Conservation (phyloP, 2,113 vertebrate species). For the Willisornis vidua region DNA sequence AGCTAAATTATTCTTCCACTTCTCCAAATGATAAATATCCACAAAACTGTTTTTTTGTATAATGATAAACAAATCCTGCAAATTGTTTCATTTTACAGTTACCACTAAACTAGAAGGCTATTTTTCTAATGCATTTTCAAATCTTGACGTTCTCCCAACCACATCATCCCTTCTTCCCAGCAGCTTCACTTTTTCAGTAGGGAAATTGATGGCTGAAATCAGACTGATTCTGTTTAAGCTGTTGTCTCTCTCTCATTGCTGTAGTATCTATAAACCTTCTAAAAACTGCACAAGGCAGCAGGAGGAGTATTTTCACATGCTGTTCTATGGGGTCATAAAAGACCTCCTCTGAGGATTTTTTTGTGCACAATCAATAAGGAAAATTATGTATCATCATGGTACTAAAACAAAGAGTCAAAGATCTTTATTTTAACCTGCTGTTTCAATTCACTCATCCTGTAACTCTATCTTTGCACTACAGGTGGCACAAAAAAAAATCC, state of each 20-base stretch:
- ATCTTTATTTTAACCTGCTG: not conserved
- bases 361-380: not conserved
- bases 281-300: not conserved
- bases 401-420: not conserved
- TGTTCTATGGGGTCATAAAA: not conserved
- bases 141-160: rapidly evolving
- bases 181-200: not conserved
- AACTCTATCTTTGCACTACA: not conserved
- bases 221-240: not conserved
- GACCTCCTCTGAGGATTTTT: not conserved
- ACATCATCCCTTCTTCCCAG: not conserved
- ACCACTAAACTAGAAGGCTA: not conserved
- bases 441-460: not conserved
- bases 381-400: not conserved
- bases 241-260: not conserved
- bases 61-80: not conserved
- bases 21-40: not conserved
- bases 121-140: not conserved
- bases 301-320: not conserved
- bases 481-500: not conserved
- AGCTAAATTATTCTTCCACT: not conserved
- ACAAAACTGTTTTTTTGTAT: not conserved
- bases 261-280: not conserved
- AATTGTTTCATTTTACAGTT: not conserved
- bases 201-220: not conserved